Evolutionary conservation across 92 coral and sea anemone genomes (phyloP).

Genomic region (Phenganax marumi): DNA sequence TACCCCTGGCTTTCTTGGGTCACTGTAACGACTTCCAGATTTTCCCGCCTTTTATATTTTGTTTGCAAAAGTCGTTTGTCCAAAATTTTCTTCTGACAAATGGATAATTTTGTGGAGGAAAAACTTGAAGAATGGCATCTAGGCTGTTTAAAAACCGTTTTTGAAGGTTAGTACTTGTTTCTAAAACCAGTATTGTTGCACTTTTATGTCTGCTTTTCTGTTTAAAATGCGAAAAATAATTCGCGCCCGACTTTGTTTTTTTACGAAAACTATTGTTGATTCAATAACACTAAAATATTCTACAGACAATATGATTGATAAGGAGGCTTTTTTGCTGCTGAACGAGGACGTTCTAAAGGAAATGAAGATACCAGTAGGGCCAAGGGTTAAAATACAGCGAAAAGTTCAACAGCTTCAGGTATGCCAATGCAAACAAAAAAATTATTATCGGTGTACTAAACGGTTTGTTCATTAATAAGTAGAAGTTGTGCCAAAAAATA

Average conservation of each 20-base stretch:
- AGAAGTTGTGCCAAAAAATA: too few species aligned
- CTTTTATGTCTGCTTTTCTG: neutral
- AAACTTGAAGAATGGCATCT: neutral
- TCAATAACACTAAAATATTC: neutral
- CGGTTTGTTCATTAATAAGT: too few species aligned
- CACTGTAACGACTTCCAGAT: too few species aligned
- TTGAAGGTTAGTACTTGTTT: conserved; percentile 5
- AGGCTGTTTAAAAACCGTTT: neutral
- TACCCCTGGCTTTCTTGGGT: too few species aligned
- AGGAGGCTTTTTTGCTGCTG: neutral
- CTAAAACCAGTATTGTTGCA: neutral
- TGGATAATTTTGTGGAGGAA: neutral
- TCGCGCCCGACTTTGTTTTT: neutral
- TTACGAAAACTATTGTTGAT: neutral
- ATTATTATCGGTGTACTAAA: too few species aligned
- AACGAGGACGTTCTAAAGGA: neutral
- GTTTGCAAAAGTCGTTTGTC: too few species aligned
- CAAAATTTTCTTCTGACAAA: neutral
- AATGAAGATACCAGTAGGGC: neutral
- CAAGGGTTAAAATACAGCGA: neutral
- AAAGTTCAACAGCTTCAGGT: neutral
- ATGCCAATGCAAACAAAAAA: too few species aligned
- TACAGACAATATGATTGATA: neutral
- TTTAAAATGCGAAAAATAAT: neutral
- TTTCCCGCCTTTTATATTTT: too few species aligned